A percentile compares a stretch with the other conserved stretches of the same genome.
phyloP scores from a whole-genome alignment of 1,140 invertebrate species.

The Drosophila orena region DNA sequence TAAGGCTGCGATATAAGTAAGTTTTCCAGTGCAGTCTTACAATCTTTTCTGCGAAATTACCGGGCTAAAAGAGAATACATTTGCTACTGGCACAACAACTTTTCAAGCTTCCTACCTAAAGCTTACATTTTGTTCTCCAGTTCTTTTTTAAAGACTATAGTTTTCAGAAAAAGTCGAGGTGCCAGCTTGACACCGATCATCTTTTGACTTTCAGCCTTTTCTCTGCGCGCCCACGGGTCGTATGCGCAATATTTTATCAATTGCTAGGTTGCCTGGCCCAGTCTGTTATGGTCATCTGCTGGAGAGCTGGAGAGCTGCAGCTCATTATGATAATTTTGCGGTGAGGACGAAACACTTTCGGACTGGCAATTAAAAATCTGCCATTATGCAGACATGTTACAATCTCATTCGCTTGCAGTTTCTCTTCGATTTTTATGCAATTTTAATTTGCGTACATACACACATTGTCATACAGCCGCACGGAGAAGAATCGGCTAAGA shows the following conservation, averaged over 20 bases:
- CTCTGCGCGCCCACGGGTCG: constrained; percentile 23
- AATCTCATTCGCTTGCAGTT: constrained; percentile 55
- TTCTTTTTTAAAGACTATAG: no score
- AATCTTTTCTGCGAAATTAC: not conserved
- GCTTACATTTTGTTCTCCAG: not conserved
- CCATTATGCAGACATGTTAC: constrained; percentile 66
- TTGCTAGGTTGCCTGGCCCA: constrained; percentile 41
- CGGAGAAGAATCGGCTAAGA: not conserved
- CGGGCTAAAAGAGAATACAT: no score
- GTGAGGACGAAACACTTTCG: constrained; percentile 54
- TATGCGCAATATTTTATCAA: constrained; percentile 57
- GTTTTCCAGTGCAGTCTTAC: no score
- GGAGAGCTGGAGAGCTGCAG: constrained; percentile 10
- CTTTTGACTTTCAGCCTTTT: not conserved
- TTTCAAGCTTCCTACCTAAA: no score
- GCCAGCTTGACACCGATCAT: constrained; percentile 6
- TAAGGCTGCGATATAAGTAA: no score
- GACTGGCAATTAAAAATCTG: constrained; percentile 78
- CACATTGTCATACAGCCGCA: constrained; percentile 70
- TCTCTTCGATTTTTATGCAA: constrained; percentile 61
- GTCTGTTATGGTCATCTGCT: constrained; percentile 8
- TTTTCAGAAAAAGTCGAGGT: not conserved
- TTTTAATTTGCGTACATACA: constrained; percentile 81
- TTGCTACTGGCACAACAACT: no score
- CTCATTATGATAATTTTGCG: constrained; percentile 75